Evolutionary conservation across 2,113 vertebrate species (phyloP).

Genomic region (Xyrauchen texanus): DNA sequence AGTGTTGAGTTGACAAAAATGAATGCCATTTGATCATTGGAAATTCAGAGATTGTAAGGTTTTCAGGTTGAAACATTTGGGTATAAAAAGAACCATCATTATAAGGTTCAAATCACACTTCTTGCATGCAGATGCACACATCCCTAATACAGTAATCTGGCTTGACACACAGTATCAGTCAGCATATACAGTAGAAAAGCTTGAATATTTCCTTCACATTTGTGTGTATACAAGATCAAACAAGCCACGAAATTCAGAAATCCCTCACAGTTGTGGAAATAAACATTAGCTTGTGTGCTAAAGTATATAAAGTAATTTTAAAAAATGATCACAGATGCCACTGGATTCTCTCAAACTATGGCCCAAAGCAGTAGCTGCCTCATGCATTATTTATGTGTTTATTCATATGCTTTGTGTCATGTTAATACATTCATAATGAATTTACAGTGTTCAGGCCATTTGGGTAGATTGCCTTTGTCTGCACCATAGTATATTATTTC

Average conservation of each 20-base stretch:
- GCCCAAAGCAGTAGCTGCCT: constrained; percentile 60
- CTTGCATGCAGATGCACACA: not conserved
- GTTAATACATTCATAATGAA: constrained; percentile 65
- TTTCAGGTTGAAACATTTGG: not conserved
- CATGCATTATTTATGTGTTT: constrained; percentile 71
- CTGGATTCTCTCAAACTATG: constrained; percentile 53
- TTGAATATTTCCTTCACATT: constrained; percentile 21
- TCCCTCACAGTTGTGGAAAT: constrained; percentile 17
- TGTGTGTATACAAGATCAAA: constrained; percentile 49
- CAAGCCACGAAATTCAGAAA: constrained; percentile 27
- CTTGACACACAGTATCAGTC: not conserved
- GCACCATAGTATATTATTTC: constrained; percentile 29
- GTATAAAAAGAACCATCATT: not conserved
- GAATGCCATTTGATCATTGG: constrained; percentile 59
- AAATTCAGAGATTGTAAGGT: constrained; percentile 28
- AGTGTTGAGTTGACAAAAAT: constrained; percentile 61
- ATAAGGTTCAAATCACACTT: not conserved
- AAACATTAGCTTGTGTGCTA: constrained; percentile 49
- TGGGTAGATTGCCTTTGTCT: constrained; percentile 34
- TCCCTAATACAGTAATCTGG: not conserved
- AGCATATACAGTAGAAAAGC: not conserved
- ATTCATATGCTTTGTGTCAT: constrained; percentile 61
- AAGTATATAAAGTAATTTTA: constrained; percentile 61
- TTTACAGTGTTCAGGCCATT: constrained; percentile 42
- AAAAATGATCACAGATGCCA: constrained; percentile 50